These are phyloP conservation scores for Hemiprocne comata DNA, from an alignment of 2,113 vertebrate genomes.

Conservation along the genomic window DNA sequence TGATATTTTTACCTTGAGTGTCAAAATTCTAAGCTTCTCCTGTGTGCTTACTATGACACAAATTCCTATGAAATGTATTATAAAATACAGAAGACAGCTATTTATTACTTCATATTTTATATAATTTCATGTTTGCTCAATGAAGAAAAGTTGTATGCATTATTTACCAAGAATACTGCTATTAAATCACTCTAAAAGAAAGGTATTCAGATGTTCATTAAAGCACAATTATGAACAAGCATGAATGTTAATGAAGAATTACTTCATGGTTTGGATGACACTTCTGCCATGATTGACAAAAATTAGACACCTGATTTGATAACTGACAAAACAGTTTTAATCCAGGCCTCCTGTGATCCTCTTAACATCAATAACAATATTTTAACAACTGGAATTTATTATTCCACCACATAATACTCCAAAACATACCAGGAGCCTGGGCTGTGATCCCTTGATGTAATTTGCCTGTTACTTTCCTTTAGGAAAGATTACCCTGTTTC, in stretches of 20 bases:
- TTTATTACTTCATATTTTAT: constrained; percentile 10
- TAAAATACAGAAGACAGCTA: constrained; percentile 14
- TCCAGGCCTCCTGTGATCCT: not conserved
- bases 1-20: not conserved
- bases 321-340: not conserved
- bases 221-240: not conserved
- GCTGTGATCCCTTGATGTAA: not conserved
- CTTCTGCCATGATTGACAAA: not conserved
- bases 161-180: not conserved
- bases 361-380: not conserved
- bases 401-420: not conserved
- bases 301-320: not conserved
- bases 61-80: not conserved
- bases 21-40: constrained; percentile 1
- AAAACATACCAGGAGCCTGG: not conserved
- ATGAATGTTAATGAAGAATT: not conserved
- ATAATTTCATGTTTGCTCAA: constrained; percentile 9
- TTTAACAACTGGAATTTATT: not conserved
- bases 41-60: not conserved
- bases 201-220: not conserved
- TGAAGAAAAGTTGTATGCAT: constrained; percentile 1
- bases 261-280: not conserved
- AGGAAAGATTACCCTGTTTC: not conserved
- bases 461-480: not conserved
- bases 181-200: constrained; percentile 17